A percentile compares a stretch with the other conserved stretches of the same genome.
phyloP scores from a whole-genome alignment of 2,113 vertebrate species.

The Hippoglossus stenolepis region DNA sequence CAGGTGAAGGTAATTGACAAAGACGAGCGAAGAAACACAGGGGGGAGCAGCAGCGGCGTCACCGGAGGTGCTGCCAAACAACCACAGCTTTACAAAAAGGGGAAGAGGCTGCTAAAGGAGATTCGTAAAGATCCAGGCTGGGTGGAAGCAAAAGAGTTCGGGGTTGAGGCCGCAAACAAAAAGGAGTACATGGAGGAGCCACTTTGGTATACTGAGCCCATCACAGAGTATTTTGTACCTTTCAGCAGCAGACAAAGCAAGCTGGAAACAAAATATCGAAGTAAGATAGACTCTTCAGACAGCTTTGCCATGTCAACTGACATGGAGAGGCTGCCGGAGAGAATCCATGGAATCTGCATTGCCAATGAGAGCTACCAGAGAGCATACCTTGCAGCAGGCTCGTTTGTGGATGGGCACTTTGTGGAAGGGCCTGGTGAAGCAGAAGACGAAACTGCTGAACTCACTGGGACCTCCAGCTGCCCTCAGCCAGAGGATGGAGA shows the following conservation, averaged over 20 bases:
- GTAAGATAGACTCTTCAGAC: slow-evolving; percentile 83
- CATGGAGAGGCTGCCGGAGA: slow-evolving; percentile 88
- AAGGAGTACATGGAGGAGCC: slow-evolving; percentile 96
- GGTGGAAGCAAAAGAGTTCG: slow-evolving; percentile 84
- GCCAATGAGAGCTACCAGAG: slow-evolving; percentile 89
- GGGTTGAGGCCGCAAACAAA: slow-evolving; percentile 85
- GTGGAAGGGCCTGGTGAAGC: slow-evolving; percentile 94
- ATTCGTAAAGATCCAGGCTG: slow-evolving; percentile 85
- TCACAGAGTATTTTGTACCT: slow-evolving; percentile 95
- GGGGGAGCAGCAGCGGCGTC: slow-evolving; percentile 82
- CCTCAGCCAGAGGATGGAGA: slow-evolving; percentile 94
- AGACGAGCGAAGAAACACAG: slow-evolving; percentile 82
- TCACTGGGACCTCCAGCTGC: slow-evolving; percentile 92
- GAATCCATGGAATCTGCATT: slow-evolving; percentile 91
- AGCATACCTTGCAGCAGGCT: slow-evolving; percentile 95
- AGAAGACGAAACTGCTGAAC: slow-evolving; percentile 90
- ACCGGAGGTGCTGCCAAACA: slow-evolving; percentile 82
- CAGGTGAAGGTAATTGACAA: slow-evolving; percentile 86
- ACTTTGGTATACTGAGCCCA: slow-evolving; percentile 98
- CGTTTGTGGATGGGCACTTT: slow-evolving; percentile 97
- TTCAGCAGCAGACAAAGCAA: slow-evolving; percentile 94
- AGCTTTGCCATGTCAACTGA: slow-evolving; percentile 79
- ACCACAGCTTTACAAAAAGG: slow-evolving; percentile 89
- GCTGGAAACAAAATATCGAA: slow-evolving; percentile 96
- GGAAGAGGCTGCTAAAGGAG: slow-evolving; percentile 90